Percentiles rank a stretch among this genome's conserved stretches.
Evolutionary conservation across 2,888 invertebrate species (phyloP).

Genomic region (Euplexia lucipara): DNA sequence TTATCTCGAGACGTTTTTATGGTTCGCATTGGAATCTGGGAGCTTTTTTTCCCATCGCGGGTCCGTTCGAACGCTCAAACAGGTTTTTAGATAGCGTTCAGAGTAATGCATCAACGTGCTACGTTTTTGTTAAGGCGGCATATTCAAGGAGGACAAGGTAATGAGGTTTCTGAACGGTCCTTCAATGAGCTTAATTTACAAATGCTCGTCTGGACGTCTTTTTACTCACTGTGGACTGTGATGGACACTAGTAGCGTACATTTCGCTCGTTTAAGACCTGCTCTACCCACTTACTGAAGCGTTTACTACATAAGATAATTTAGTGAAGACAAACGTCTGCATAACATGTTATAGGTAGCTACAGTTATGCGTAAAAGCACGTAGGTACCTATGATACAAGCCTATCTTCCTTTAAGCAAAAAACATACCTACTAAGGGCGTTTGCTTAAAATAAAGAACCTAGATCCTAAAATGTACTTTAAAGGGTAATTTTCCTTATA

Average conservation of each 20-base stretch:
- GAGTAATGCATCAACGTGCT: conserved; percentile 89
- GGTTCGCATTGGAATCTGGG: conserved; percentile 89
- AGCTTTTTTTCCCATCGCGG: conserved; percentile 87
- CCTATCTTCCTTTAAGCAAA: conserved; percentile 12
- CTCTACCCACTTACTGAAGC: background rate
- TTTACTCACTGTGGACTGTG: conserved; percentile 36
- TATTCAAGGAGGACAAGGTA: conserved; percentile 84
- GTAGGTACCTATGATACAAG: background rate
- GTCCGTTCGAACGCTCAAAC: conserved; percentile 87
- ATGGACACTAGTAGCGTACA: conserved; percentile 42
- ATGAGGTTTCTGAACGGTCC: conserved; percentile 84
- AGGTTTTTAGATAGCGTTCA: conserved; percentile 90
- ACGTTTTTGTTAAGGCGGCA: conserved; percentile 88
- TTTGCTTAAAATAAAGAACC: conserved; percentile 16
- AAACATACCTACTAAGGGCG: conserved; percentile 11
- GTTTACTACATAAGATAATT: conserved; percentile 2
- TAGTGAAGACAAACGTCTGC: conserved; percentile 11
- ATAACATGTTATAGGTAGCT: conserved; percentile 18
- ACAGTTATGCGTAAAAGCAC: conserved; percentile 25
- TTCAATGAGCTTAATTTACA: conserved; percentile 81
- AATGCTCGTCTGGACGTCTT: conserved; percentile 50
- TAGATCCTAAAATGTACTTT: background rate
- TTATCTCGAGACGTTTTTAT: conserved; percentile 90
- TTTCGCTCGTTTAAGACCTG: conserved; percentile 21
- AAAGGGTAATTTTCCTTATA: conserved; percentile 20